Evolutionary conservation across 2,797 vertebrate species (phyloP).

Genomic region (Characodon lateralis): DNA sequence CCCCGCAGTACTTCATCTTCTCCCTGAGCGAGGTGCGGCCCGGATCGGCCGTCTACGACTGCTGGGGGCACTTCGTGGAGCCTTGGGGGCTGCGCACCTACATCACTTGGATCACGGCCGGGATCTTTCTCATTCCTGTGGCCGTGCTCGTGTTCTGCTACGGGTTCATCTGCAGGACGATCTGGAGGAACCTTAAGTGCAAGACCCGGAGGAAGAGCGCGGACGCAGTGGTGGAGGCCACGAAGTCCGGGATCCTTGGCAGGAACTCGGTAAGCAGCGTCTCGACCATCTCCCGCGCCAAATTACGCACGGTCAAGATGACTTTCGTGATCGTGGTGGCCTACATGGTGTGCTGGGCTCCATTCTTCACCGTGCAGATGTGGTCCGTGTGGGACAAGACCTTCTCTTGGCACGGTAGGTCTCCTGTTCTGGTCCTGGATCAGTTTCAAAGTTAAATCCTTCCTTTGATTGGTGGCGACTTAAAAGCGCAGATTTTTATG

Average conservation of each 20-base stretch:
- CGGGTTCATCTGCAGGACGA: conserved; percentile 87
- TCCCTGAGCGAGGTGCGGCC: conserved; percentile 86
- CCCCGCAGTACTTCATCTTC: conserved; percentile 92
- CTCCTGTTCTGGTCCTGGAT: not conserved
- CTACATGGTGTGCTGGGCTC: conserved; percentile 91
- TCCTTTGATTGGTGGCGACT: not conserved
- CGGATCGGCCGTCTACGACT: conserved; percentile 88
- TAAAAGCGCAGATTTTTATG: not conserved
- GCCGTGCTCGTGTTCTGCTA: conserved; percentile 85
- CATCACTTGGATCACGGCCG: conserved; percentile 89
- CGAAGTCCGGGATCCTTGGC: conserved; percentile 71
- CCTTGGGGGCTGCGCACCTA: conserved; percentile 89
- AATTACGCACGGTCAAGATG: conserved; percentile 95
- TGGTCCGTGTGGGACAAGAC: conserved; percentile 92
- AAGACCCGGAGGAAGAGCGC: conserved; percentile 74
- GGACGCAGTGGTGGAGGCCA: conserved; percentile 1
- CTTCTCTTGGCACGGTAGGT: conserved; percentile 80
- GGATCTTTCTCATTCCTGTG: conserved; percentile 88
- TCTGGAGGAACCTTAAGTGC: conserved; percentile 88
- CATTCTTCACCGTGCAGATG: conserved; percentile 94
- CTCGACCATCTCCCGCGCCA: conserved; percentile 89
- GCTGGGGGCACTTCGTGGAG: conserved; percentile 89
- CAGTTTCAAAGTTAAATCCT: not conserved
- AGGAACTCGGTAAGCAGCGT: conserved; percentile 86
- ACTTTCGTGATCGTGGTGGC: conserved; percentile 92